Evolutionary conservation across 1,140 invertebrate genomes (phyloP).

Genomic region (Colletes gigas): DNA sequence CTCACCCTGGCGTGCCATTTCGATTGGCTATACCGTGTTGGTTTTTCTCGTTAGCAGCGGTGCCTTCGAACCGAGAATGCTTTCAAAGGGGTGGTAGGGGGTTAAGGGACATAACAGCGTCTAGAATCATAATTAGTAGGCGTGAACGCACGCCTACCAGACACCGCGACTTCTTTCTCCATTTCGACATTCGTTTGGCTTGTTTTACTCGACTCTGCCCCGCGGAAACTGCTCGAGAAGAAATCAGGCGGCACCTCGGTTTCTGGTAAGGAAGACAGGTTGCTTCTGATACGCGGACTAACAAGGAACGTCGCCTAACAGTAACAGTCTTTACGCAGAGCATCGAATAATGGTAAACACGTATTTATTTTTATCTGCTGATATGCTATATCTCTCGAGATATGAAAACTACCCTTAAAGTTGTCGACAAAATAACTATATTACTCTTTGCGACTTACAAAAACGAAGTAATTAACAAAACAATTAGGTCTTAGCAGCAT

Average conservation of each 20-base stretch:
- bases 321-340: too few relatives aligned
- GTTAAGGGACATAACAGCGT: conserved; percentile 66
- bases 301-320: too few relatives aligned
- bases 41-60: conserved; percentile 73
- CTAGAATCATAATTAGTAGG: conserved; percentile 80
- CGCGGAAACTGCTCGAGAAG: conserved; percentile 54
- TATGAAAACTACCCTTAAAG: too few relatives aligned
- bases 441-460: too few relatives aligned
- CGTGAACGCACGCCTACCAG: conserved; percentile 78
- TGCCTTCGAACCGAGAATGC: conserved; percentile 46
- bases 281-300: background rate
- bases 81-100: conserved; percentile 39
- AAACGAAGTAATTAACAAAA: too few relatives aligned
- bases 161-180: conserved; percentile 65
- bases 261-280: background rate
- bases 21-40: conserved; percentile 75
- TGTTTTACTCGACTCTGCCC: conserved; percentile 38
- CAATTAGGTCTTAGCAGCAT: too few relatives aligned
- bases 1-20: conserved; percentile 54
- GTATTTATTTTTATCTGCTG: too few relatives aligned
- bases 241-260: background rate
- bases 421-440: too few relatives aligned
- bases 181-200: conserved; percentile 42
- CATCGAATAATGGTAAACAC: too few relatives aligned
- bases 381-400: too few relatives aligned